Conservation (phyloP, 2,113 vertebrate genomes). For the Gavialis gangeticus region DNA sequence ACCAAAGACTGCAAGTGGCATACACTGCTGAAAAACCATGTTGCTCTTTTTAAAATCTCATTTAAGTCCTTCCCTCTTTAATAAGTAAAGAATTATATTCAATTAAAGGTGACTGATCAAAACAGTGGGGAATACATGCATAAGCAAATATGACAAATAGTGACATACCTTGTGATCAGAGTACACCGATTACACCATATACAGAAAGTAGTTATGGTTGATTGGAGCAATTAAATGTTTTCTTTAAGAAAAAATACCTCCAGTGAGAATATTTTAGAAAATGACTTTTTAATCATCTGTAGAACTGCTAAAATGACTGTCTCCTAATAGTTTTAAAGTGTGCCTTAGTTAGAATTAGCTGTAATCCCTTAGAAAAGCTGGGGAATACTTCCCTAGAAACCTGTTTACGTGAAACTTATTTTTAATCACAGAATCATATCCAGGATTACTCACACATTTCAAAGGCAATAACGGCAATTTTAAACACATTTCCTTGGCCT, state of each 20-base stretch:
- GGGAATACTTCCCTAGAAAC: constrained; percentile 60
- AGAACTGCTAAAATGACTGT: constrained; percentile 86
- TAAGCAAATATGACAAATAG: constrained; percentile 91
- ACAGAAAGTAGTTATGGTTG: constrained; percentile 90
- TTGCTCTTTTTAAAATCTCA: not conserved
- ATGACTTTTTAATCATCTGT: constrained; percentile 97
- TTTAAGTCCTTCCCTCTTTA: constrained; percentile 70
- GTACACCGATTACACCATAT: constrained; percentile 88
- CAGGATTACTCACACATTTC: not conserved
- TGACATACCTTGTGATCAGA: constrained; percentile 79
- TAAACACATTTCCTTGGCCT: not conserved
- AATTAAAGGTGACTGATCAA: constrained; percentile 86
- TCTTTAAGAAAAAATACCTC: constrained; percentile 83
- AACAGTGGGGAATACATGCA: constrained; percentile 81
- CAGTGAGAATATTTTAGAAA: constrained; percentile 98
- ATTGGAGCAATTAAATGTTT: constrained; percentile 97
- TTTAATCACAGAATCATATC: constrained; percentile 67
- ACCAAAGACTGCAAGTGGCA: not conserved
- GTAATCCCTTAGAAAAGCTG: constrained; percentile 55
- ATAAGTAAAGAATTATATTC: constrained; percentile 81
- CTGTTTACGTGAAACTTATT: constrained; percentile 71
- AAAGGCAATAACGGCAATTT: not conserved
- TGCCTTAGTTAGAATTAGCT: constrained; percentile 80
- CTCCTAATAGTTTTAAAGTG: constrained; percentile 88
- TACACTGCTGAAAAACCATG: not conserved